Base-by-base conservation (phyloP, 2,888 invertebrate genomes). In the Dasypogon diadema region DNA sequence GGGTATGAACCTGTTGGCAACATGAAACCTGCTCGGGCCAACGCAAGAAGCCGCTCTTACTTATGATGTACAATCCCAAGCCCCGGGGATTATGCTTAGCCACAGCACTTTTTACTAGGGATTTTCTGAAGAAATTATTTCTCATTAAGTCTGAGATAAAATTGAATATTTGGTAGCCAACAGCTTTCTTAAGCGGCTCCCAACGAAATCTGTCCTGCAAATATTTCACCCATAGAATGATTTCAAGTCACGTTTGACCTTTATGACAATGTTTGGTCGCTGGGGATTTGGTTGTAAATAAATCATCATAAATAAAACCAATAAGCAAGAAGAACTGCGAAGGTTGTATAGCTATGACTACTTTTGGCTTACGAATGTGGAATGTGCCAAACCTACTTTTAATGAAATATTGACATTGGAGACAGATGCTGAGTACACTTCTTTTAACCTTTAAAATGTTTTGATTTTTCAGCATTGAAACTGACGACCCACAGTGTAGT, bases 221-320 rank as follows among this genome's bases (percentile, higher is more conserved):
- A 30, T 14, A 4, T 18, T 12, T 8, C 21, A 37, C 12, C 34
- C 10, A 37, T 18, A 3, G 26, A 63, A 63, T n/a, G 12, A 63
- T 37, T 63, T 63, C 42, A 18, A 63, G 63, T 42, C 63, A 63
- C 63, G 63, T 63, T 63, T 63, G 37, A 63, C 63, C 63, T 63
- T 63, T 34, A 63, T 42, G 63, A 63, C 60, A 60, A 37, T 21
- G 18, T 63, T 42, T 42, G 63, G 63, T 42, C 37, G 14, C 63
- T 2, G 22, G 22, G 18, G 42, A 63, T 21, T 34, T 58, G 14
- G 12, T 58, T 58, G 58, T 16, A 58, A 58, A 58, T 58, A 58
- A 58, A 58, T 26, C 18, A 30, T 16, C 16, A 58, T 58, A 30
- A 58, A 58, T 24, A 1, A 16, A 58, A 58, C 30, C 30, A 30